A percentile compares a stretch with the other conserved stretches of the same genome.
phyloP scores from a whole-genome alignment of 1,140 invertebrate genomes.

The Brachionus rotundiformis region DNA sequence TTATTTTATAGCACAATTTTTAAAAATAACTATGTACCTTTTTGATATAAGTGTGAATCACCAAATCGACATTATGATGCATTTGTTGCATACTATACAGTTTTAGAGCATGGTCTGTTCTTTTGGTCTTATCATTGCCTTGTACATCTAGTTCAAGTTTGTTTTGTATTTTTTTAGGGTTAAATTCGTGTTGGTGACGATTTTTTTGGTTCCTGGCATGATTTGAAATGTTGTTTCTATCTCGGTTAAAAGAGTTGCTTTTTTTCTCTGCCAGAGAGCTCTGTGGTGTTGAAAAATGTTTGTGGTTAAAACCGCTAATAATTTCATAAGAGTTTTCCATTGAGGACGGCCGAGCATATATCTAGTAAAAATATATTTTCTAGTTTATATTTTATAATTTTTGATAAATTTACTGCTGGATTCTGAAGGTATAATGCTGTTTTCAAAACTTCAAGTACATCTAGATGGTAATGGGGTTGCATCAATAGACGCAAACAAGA shows the following conservation, averaged over 20 bases:
- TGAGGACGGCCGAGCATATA: conserved; percentile 11
- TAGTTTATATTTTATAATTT: background rate
- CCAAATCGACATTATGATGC: conserved; percentile 39
- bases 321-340: conserved; percentile 50
- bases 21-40: conserved; percentile 3
- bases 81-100: conserved; percentile 38
- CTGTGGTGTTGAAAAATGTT: background rate
- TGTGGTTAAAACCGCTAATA: background rate
- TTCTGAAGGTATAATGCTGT: conserved; percentile 46
- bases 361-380: background rate
- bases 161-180: conserved; percentile 5
- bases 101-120: conserved; percentile 9
- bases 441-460: conserved; percentile 28
- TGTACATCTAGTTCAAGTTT: conserved; percentile 7
- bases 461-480: conserved; percentile 40
- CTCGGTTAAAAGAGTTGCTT: background rate
- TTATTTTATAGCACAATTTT: background rate
- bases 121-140: background rate
- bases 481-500: conserved; percentile 22
- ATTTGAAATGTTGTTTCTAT: conserved; percentile 23
- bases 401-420: conserved; percentile 27
- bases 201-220: background rate
- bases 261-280: background rate
- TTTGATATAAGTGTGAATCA: conserved; percentile 34
- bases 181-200: conserved; percentile 3